Evolutionary conservation across 2,888 invertebrate species (phyloP), one percentile per base, ranked within the genome.

Genomic region (Cheilosia scutellata): DNA sequence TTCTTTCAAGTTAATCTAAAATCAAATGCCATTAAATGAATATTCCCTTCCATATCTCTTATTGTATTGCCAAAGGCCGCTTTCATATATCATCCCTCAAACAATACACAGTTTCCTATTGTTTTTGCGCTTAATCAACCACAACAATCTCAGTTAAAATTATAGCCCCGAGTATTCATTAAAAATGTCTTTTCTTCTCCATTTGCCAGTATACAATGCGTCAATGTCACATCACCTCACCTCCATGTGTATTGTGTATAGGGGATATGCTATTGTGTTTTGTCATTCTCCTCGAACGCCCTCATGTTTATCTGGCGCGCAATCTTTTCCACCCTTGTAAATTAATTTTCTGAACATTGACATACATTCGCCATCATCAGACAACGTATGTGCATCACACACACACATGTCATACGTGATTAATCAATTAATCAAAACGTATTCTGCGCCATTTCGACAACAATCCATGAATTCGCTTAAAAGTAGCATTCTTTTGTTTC

Each of bases 321-420:
- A 71, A 72, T 71, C 78, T 72, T 49, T 51, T 51, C 27, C 65
- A 79, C 33, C 72, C 65, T 65, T 53, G 57, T 65, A 65, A 82
- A 82, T 82, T 71, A 71, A 76, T 76, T 76, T 65, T 65, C 63
- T 33, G 53, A 77, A 82, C 82, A 82, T 82, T 82, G 82, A 82
- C 77, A 82, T 37, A 77, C 77, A 71, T 82, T 71, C 37, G 25
- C 68, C 72, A 55, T 65, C 78, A 37, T 55, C 42, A 44, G 44
- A 58, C 29, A 62, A 33, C 55, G 29, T 13, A 51, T n/a, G 40
- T 51, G 42, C 49, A 60, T 65, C 31, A n/a, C 13, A 20, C 66
- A 31, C 57, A 31, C 58, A 57, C 40, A 49, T 66, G 49, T 11
- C 11, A 11, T 4, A 25, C n/a, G 11, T 76, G 60, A 77, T 77